phyloP scores from a whole-genome alignment of 2,888 invertebrate genomes.

The Saturnia japonica region DNA sequence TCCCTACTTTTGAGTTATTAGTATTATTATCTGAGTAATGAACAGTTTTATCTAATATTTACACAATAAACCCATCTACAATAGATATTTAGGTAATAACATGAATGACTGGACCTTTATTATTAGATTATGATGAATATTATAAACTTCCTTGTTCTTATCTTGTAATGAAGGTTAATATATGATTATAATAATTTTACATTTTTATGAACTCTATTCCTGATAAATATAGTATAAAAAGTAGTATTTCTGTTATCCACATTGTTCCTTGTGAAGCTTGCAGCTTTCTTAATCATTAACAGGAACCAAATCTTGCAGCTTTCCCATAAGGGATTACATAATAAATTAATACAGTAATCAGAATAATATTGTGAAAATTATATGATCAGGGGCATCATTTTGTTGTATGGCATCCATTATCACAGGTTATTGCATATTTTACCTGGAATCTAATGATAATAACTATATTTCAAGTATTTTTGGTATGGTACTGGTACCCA shows the following conservation, averaged over 20 bases:
- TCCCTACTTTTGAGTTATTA: neutral
- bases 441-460: no score
- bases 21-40: neutral
- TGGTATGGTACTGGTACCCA: no score
- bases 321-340: neutral
- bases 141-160: constrained; percentile 22
- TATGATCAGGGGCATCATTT: no score
- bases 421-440: no score
- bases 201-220: constrained; percentile 3
- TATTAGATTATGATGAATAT: neutral
- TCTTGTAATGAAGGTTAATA: constrained; percentile 22
- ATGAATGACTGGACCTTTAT: neutral
- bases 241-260: neutral
- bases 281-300: no score
- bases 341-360: no score
- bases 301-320: neutral
- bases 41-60: neutral
- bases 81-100: neutral
- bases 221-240: neutral
- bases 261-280: no score
- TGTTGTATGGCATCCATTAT: no score
- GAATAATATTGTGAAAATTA: no score
- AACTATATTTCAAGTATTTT: no score
- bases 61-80: neutral
- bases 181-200: constrained; percentile 12